Conservation (phyloP, 1,140 invertebrate genomes). For the Psix sp. region DNA sequence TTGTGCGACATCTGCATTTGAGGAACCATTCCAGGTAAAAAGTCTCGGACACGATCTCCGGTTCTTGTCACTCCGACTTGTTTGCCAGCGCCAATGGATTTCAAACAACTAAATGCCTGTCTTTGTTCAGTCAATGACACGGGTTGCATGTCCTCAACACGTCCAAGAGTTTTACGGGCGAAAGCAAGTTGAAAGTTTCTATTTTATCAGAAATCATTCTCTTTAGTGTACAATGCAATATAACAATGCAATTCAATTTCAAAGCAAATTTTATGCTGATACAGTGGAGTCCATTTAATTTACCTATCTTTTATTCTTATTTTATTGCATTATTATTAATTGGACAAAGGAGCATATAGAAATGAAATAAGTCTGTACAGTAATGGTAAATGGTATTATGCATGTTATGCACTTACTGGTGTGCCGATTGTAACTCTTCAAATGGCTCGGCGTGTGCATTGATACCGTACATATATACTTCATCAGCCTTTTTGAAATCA, state of each 20-base stretch:
- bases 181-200: constrained; percentile 81
- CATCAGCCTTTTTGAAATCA: constrained; percentile 85
- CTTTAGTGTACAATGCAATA: no score
- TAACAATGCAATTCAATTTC: no score
- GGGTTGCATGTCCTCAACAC: constrained; percentile 78
- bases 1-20: constrained; percentile 64
- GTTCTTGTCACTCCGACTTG: constrained; percentile 76
- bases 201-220: not conserved
- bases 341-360: no score
- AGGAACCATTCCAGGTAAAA: constrained; percentile 68
- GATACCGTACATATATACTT: constrained; percentile 85
- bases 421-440: constrained; percentile 84
- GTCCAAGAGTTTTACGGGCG: constrained; percentile 80
- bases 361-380: no score
- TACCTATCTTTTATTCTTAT: no score
- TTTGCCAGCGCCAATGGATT: constrained; percentile 79
- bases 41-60: constrained; percentile 72
- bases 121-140: constrained; percentile 81
- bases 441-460: constrained; percentile 83
- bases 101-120: constrained; percentile 83
- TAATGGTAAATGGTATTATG: constrained; percentile 5
- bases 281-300: no score
- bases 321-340: no score
- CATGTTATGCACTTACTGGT: constrained; percentile 77
- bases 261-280: no score